Conservation (phyloP, 2,797 vertebrate species). For the Chaetodon trifasciatus region DNA sequence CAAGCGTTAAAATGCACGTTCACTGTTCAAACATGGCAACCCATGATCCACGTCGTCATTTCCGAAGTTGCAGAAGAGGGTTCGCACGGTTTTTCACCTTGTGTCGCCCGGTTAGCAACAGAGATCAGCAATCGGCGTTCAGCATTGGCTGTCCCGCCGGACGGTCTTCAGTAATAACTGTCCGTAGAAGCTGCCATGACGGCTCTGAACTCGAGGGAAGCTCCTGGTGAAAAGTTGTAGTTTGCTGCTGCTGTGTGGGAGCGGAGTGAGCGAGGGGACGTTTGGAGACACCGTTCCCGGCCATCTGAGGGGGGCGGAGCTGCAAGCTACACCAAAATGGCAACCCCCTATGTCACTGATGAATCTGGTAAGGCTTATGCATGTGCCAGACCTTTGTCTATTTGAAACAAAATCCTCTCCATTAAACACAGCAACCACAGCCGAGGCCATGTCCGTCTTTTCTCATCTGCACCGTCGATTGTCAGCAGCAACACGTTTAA, state of each 20-base stretch:
- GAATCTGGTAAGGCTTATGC: slow-evolving; percentile 90
- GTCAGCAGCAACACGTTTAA: background rate
- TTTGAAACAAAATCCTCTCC: background rate
- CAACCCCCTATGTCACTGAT: slow-evolving; percentile 96
- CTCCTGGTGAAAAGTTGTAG: slow-evolving; percentile 15
- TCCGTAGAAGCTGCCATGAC: slow-evolving; percentile 40
- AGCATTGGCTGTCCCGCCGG: background rate
- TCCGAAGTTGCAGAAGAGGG: slow-evolving; percentile 61
- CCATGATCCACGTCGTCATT: slow-evolving; percentile 75
- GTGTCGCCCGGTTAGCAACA: background rate
- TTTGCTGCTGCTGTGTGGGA: background rate
- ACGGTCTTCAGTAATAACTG: background rate
- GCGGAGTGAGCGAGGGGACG: slow-evolving; percentile 12
- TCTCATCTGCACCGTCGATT: fast-evolving
- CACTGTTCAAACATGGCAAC: slow-evolving; percentile 71
- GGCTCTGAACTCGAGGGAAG: background rate
- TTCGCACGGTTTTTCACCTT: slow-evolving; percentile 47
- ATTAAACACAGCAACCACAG: background rate
- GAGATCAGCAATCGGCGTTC: background rate
- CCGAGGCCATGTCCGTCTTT: fast-evolving
- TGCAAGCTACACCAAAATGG: slow-evolving; percentile 90
- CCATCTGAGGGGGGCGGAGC: slow-evolving; percentile 74
- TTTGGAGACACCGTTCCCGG: slow-evolving; percentile 1
- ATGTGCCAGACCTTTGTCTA: slow-evolving; percentile 54
- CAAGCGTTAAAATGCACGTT: background rate